These are phyloP conservation scores for Himalopsyche phryganea DNA, from an alignment of 1,140 invertebrate species.

Conservation along the genomic window DNA sequence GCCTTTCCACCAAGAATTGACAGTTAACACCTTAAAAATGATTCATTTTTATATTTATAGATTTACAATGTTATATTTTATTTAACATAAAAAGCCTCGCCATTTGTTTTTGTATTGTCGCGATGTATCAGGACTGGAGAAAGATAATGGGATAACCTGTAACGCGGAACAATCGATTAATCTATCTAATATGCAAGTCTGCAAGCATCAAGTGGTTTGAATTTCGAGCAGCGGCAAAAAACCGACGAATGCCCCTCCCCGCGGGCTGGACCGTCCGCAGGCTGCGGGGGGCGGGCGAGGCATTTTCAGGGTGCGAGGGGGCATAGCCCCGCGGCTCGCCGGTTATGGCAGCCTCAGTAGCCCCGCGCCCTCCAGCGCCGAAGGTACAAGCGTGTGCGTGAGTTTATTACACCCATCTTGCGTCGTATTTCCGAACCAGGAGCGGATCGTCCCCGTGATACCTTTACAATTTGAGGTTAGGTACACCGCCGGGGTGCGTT, in stretches of 20 bases:
- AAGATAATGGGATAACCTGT: no score
- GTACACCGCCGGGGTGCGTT: constrained; percentile 15
- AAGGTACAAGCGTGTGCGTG: constrained; percentile 10
- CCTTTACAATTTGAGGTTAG: constrained; percentile 11
- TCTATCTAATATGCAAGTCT: no score
- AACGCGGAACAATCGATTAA: no score
- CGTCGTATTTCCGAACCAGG: neutral
- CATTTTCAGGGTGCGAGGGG: constrained; percentile 7
- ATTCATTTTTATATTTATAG: no score
- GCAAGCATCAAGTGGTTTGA: no score
- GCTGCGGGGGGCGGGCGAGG: neutral
- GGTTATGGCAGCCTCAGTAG: constrained; percentile 18
- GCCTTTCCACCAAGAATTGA: no score
- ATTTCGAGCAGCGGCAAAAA: constrained; percentile 5
- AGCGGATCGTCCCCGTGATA: constrained; percentile 2
- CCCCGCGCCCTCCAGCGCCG: constrained; percentile 26
- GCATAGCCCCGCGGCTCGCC: constrained; percentile 7
- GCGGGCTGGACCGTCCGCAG: neutral
- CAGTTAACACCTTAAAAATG: no score
- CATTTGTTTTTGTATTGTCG: no score
- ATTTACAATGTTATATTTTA: no score
- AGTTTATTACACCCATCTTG: neutral
- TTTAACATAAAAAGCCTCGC: no score
- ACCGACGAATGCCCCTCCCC: neutral
- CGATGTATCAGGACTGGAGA: no score